Conservation (phyloP, 2,888 invertebrate species). For the Galeruca laticollis region DNA sequence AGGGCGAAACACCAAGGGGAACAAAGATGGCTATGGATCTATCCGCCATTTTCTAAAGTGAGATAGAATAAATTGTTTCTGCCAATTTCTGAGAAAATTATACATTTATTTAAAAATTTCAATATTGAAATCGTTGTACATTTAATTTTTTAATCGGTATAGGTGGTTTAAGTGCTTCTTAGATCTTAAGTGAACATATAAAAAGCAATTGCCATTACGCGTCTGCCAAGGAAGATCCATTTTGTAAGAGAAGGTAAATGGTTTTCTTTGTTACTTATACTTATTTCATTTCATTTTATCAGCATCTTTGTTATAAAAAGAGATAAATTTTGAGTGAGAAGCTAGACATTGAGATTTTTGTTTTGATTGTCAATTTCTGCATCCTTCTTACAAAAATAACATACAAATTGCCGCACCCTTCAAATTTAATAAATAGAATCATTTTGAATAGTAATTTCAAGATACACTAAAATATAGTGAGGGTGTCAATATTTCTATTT, state of each 20-base stretch:
- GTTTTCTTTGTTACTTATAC: conserved; percentile 67
- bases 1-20: conserved; percentile 55
- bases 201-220: conserved; percentile 51
- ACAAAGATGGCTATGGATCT: conserved; percentile 67
- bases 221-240: conserved; percentile 52
- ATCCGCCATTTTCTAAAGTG: conserved; percentile 69
- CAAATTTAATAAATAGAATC: conserved; percentile 2
- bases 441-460: conserved; percentile 5
- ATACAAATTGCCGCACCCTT: conserved; percentile 35
- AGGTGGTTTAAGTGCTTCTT: conserved; percentile 3
- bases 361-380: conserved; percentile 23
- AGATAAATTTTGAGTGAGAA: conserved; percentile 65
- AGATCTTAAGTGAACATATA: conserved; percentile 47
- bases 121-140: conserved; percentile 30
- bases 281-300: conserved; percentile 68
- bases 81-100: conserved; percentile 57
- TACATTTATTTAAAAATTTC: conserved; percentile 43
- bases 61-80: conserved; percentile 67
- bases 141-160: conserved; percentile 24
- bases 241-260: conserved; percentile 63
- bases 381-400: background rate
- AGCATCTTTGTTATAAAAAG: conserved; percentile 68
- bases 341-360: conserved; percentile 37
- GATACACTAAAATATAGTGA: background rate
- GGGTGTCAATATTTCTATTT: background rate